Conservation (phyloP, 2,113 vertebrate species). For the Pterophyllum scalare region DNA sequence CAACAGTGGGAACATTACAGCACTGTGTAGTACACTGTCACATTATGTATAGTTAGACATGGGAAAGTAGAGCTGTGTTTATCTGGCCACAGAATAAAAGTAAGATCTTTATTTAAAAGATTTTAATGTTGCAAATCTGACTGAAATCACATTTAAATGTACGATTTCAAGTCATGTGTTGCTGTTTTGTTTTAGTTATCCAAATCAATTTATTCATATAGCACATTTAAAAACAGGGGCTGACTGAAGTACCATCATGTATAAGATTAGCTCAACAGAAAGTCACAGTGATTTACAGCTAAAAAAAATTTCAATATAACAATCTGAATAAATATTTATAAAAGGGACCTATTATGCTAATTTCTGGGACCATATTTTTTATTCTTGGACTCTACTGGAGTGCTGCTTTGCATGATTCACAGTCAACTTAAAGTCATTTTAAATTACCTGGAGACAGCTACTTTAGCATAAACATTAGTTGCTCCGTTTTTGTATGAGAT, state of each 20-base stretch:
- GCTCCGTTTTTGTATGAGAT: not conserved
- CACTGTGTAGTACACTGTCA: conserved; percentile 39
- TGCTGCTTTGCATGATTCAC: not conserved
- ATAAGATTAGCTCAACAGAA: not conserved
- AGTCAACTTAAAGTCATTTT: conserved; percentile 12
- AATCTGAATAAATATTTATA: conserved; percentile 2
- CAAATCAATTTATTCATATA: not conserved
- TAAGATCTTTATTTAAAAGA: conserved; percentile 10
- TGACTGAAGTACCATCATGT: not conserved
- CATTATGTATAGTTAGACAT: conserved; percentile 38
- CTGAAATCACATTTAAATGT: not conserved
- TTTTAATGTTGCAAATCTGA: conserved; percentile 14
- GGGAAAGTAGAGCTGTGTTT: conserved; percentile 19
- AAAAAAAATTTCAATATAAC: not conserved
- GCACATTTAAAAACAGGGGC: not conserved
- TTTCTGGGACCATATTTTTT: not conserved
- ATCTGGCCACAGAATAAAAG: conserved; percentile 33
- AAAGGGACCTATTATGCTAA: not conserved
- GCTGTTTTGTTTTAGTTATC: not conserved
- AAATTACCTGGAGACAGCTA: conserved; percentile 8
- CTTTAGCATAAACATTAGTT: not conserved
- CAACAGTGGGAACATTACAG: conserved; percentile 33
- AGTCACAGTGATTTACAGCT: not conserved
- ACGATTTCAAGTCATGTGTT: conserved; percentile 9
- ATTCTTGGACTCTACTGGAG: not conserved